Conservation (phyloP, 2,888 invertebrate species). For the Ochropleura leucogaster region DNA sequence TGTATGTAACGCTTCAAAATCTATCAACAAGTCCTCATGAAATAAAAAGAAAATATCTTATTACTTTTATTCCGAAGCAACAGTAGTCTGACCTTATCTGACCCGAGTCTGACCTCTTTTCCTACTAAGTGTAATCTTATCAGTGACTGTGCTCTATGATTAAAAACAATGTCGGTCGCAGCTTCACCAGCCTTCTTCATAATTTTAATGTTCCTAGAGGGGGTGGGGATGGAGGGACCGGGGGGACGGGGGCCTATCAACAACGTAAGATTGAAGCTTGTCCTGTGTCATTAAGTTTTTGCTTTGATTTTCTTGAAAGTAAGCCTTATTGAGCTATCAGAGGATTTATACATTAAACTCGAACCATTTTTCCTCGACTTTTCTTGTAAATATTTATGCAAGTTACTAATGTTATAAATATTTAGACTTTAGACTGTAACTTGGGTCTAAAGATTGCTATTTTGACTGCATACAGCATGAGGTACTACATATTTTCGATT, state of each 20-base stretch:
- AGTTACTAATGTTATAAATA: not conserved
- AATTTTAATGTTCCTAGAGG: constrained; percentile 14
- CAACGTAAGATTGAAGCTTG: not conserved
- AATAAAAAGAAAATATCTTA: not conserved
- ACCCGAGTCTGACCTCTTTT: constrained; percentile 27
- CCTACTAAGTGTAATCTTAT: constrained; percentile 35
- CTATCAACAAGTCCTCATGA: not conserved
- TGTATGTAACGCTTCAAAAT: not conserved
- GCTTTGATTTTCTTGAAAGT: constrained; percentile 2
- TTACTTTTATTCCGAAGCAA: not conserved
- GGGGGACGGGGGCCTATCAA: not conserved
- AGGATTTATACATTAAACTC: not conserved
- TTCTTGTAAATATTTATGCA: not conserved
- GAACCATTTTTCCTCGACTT: not conserved
- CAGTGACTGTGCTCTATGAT: constrained; percentile 22
- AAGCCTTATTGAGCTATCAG: not conserved
- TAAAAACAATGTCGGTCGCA: constrained; percentile 18
- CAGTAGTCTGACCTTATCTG: constrained; percentile 1
- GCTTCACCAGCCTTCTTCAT: constrained; percentile 8
- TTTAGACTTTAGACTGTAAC: no score
- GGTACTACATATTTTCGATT: no score
- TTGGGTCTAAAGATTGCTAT: no score
- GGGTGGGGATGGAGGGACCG: not conserved
- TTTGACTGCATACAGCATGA: no score
- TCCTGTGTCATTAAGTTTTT: not conserved